Evolutionary conservation across 1,140 invertebrate species (phyloP).

Genomic region (Drosophila kikkawai): DNA sequence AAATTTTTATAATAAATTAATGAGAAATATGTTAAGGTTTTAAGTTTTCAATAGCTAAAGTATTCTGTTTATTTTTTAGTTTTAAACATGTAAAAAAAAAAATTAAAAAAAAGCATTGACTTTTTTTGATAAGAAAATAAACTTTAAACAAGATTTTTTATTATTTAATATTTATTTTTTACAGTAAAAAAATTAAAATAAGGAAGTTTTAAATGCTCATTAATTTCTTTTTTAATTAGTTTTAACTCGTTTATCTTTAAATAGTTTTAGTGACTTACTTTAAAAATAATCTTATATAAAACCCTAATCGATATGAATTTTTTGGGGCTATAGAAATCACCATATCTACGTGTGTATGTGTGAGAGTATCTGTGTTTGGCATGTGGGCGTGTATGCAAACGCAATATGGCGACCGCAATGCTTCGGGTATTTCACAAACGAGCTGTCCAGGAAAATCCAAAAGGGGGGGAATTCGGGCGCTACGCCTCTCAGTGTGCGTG

Average conservation of each 20-base stretch:
- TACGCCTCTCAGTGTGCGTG: neutral
- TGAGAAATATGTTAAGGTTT: neutral
- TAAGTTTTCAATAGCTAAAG: neutral
- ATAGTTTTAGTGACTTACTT: neutral
- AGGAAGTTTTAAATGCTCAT: neutral
- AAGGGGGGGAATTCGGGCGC: neutral
- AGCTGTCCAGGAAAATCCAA: constrained; percentile 36
- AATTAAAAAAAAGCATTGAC: neutral
- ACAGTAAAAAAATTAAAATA: too few relatives aligned
- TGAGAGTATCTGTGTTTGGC: constrained; percentile 65
- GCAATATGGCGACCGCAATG: constrained; percentile 84
- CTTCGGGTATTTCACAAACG: constrained; percentile 66
- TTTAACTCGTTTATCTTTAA: neutral
- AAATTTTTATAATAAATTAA: neutral
- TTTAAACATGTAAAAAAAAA: neutral
- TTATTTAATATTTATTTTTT: neutral
- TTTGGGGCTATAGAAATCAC: constrained; percentile 1
- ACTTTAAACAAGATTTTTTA: neutral
- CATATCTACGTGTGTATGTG: constrained; percentile 12
- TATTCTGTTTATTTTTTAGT: neutral
- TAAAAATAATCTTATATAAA: neutral
- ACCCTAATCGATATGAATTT: neutral
- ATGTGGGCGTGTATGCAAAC: constrained; percentile 82
- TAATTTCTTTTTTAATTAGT: neutral
- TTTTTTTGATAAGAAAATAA: neutral